Conservation (phyloP, 1,140 invertebrate species). For the Akabosia matsudoensis region DNA sequence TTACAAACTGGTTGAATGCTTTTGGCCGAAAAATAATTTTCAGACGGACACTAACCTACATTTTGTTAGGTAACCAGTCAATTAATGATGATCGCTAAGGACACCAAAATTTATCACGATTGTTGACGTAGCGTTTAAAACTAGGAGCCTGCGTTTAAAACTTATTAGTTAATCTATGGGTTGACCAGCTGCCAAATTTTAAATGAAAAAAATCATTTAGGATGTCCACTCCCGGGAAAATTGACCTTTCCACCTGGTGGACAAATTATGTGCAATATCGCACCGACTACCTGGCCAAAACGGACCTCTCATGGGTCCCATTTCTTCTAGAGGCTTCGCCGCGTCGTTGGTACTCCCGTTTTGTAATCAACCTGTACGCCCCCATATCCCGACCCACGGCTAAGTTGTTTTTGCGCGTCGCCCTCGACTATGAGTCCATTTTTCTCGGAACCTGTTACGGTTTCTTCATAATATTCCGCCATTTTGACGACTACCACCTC, state of each 20-base stretch:
- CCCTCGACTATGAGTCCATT: neutral
- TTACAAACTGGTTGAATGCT: too few species aligned
- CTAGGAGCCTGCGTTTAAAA: too few species aligned
- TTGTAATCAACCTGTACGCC: neutral
- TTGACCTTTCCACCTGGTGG: neutral
- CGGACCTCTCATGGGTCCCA: neutral
- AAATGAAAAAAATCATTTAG: too few species aligned
- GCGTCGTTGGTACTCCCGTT: conserved; percentile 2
- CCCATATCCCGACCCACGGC: neutral
- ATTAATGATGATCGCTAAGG: too few species aligned
- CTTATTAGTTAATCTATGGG: too few species aligned
- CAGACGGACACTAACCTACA: too few species aligned
- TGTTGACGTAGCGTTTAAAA: too few species aligned
- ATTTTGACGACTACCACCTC: neutral
- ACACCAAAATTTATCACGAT: too few species aligned
- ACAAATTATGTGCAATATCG: neutral
- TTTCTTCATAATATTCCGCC: neutral
- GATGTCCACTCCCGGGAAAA: neutral
- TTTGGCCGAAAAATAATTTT: too few species aligned
- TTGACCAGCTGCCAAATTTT: too few species aligned
- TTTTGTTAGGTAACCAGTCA: too few species aligned
- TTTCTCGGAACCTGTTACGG: neutral
- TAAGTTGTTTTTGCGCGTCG: neutral
- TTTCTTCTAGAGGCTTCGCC: neutral
- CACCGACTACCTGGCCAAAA: neutral